These are phyloP conservation scores for Microchirus variegatus DNA, from an alignment of 2,797 vertebrate genomes.

Conservation along the genomic window DNA sequence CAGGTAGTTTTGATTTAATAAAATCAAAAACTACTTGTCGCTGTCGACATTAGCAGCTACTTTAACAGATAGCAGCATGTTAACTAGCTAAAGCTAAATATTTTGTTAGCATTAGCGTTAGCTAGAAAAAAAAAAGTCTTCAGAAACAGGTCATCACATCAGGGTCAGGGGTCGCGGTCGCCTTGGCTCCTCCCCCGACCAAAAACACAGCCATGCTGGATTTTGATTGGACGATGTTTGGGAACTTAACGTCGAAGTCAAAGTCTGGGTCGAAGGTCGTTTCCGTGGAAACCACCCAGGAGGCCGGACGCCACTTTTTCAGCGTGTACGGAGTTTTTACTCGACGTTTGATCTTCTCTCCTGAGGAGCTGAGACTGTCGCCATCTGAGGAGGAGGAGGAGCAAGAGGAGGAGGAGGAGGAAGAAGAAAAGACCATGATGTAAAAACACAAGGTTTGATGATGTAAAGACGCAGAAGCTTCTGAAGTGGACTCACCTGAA, in stretches of 20 bases:
- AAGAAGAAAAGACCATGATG: too few relatives aligned
- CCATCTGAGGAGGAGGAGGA: conserved; percentile 69
- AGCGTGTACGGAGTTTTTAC: conserved; percentile 96
- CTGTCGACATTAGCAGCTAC: too few relatives aligned
- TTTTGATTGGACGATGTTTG: conserved; percentile 77
- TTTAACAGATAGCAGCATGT: too few relatives aligned
- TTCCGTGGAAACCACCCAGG: conserved; percentile 92
- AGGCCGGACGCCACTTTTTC: conserved; percentile 93
- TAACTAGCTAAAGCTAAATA: too few relatives aligned
- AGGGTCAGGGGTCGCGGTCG: conserved; percentile 85
- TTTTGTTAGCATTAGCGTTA: too few relatives aligned
- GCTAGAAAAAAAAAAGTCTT: conserved; percentile 36
- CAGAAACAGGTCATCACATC: conserved; percentile 89
- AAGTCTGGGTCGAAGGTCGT: conserved; percentile 76
- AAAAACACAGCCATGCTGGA: conserved; percentile 92
- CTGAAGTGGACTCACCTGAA: conserved; percentile 45
- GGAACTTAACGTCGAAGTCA: conserved; percentile 81
- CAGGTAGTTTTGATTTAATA: too few relatives aligned
- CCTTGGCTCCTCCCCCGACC: conserved; percentile 85
- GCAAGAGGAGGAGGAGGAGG: conserved; percentile 38
- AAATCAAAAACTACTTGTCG: too few relatives aligned
- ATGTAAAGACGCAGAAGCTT: too few relatives aligned
- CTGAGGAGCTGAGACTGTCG: conserved; percentile 81
- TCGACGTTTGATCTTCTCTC: conserved; percentile 94
- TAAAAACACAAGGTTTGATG: too few relatives aligned